A percentile compares a stretch with the other conserved stretches of the same genome.
phyloP scores from a whole-genome alignment of 2,113 vertebrate genomes.

The Lepus americanus region DNA sequence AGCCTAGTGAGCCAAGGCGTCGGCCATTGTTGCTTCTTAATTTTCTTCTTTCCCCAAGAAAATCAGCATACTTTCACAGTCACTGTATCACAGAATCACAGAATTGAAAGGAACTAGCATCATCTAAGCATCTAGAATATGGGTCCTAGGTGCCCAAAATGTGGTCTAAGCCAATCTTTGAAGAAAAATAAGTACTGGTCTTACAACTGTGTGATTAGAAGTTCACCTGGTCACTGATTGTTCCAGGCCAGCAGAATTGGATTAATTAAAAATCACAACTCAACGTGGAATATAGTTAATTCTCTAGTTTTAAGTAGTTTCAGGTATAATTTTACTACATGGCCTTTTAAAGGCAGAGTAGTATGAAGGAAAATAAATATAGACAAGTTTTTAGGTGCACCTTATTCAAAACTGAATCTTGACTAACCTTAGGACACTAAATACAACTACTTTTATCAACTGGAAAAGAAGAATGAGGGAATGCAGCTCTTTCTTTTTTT shows the following conservation, averaged over 20 bases:
- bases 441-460: background rate
- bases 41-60: background rate
- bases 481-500: background rate
- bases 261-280: slow-evolving; percentile 44
- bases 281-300: slow-evolving; percentile 42
- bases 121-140: background rate
- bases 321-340: slow-evolving; percentile 55
- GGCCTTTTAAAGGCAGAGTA: background rate
- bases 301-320: slow-evolving; percentile 52
- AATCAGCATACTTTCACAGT: slow-evolving; percentile 10
- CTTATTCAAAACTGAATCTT: slow-evolving; percentile 6
- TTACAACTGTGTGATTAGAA: background rate
- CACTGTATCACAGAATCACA: background rate
- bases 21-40: background rate
- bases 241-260: background rate
- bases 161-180: background rate
- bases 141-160: background rate
- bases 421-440: background rate
- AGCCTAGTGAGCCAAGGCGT: too few relatives aligned
- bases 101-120: background rate
- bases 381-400: slow-evolving; percentile 3
- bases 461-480: background rate
- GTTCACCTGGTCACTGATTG: background rate
- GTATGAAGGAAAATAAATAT: slow-evolving; percentile 15
- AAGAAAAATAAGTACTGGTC: background rate